These are phyloP conservation scores for Ctenopoma kingsleyae DNA, from an alignment of 2,797 vertebrate genomes.

Conservation along the genomic window DNA sequence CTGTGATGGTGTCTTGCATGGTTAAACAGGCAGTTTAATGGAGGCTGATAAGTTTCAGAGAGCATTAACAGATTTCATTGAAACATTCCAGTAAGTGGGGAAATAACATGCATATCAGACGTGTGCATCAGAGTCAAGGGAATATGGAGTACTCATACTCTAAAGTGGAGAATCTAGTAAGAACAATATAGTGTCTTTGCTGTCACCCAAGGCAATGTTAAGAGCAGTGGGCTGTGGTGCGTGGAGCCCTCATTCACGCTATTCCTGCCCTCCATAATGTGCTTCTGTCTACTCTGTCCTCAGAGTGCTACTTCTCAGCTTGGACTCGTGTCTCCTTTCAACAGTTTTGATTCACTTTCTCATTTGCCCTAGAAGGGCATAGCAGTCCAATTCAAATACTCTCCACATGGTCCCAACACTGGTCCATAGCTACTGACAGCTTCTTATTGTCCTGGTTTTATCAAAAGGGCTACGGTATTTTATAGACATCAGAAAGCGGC, in stretches of 20 bases:
- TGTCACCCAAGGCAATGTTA: conserved; percentile 57
- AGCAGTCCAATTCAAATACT: conserved; percentile 55
- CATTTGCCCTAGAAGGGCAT: conserved; percentile 46
- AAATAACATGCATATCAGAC: conserved; percentile 3
- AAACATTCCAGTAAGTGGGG: background rate
- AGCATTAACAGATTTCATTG: conserved; percentile 19
- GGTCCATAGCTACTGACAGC: conserved; percentile 54
- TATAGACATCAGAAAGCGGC: conserved; percentile 62
- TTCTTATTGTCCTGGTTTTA: conserved; percentile 66
- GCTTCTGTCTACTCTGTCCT: conserved; percentile 55
- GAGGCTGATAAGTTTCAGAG: conserved; percentile 19
- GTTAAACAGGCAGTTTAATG: conserved; percentile 36
- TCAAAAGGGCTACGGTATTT: conserved; percentile 58
- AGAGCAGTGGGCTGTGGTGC: conserved; percentile 57
- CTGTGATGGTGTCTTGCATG: conserved; percentile 35
- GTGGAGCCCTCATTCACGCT: conserved; percentile 55
- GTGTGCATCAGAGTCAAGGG: conserved; percentile 18
- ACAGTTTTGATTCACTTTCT: conserved; percentile 59
- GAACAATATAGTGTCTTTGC: conserved; percentile 49
- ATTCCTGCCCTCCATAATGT: conserved; percentile 54
- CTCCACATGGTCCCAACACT: conserved; percentile 42
- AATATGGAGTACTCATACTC: background rate
- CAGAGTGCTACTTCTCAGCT: conserved; percentile 51
- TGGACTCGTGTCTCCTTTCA: conserved; percentile 58
- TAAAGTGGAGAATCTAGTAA: conserved; percentile 44